phyloP scores from a whole-genome alignment of 2,888 invertebrate species.

The Junonia oenone region DNA sequence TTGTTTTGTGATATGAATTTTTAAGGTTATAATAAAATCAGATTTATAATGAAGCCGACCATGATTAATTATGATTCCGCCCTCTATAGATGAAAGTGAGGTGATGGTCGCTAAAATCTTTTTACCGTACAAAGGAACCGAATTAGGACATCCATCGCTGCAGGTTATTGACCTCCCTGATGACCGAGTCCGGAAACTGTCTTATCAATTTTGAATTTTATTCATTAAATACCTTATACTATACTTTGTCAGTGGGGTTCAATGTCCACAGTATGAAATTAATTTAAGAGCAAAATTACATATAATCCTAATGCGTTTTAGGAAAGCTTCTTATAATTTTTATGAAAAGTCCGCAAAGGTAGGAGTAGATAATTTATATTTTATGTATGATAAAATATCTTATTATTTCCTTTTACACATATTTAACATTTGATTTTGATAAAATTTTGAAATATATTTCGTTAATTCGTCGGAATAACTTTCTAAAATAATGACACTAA shows the following conservation, averaged over 20 bases:
- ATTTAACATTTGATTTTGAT: too few relatives aligned
- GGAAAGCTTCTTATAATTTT: too few relatives aligned
- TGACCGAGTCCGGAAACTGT: slow-evolving; percentile 1
- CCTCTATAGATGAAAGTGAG: slow-evolving; percentile 15
- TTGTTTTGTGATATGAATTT: neutral
- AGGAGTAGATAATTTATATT: too few relatives aligned
- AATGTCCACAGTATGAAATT: too few relatives aligned
- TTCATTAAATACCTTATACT: neutral
- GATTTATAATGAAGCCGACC: slow-evolving; percentile 9
- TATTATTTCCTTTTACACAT: too few relatives aligned
- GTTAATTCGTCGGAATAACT: neutral
- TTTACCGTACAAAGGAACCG: slow-evolving; percentile 17
- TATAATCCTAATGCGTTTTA: too few relatives aligned
- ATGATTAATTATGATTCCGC: slow-evolving; percentile 14
- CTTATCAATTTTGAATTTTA: neutral
- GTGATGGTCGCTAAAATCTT: slow-evolving; percentile 17
- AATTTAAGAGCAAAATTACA: too few relatives aligned
- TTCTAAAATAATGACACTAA: neutral
- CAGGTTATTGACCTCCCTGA: slow-evolving; percentile 11
- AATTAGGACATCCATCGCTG: slow-evolving; percentile 11
- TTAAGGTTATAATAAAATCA: neutral
- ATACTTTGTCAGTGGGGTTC: too few relatives aligned
- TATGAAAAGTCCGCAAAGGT: too few relatives aligned
- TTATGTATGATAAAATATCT: too few relatives aligned
- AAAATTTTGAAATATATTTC: too few relatives aligned